Evolutionary conservation across 2,113 vertebrate genomes (phyloP).

Genomic region (Zapus hudsonius): DNA sequence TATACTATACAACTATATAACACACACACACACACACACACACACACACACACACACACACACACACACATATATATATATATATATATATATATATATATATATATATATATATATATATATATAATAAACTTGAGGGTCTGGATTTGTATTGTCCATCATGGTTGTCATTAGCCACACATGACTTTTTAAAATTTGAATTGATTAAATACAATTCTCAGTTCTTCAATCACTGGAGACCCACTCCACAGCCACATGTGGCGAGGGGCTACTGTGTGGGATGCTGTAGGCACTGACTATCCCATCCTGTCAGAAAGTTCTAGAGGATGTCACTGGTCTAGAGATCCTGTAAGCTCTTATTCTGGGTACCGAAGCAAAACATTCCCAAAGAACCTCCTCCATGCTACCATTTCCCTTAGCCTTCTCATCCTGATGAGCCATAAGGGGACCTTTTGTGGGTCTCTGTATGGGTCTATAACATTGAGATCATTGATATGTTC

Average conservation of each 20-base stretch:
- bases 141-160: background rate
- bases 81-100: no score
- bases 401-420: background rate
- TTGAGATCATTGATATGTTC: background rate
- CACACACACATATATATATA: no score
- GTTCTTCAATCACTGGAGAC: background rate
- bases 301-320: background rate
- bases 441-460: background rate
- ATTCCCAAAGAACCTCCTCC: background rate
- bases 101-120: no score
- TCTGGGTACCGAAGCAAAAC: background rate
- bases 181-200: background rate
- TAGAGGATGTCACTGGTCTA: background rate
- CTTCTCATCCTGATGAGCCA: background rate
- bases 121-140: background rate
- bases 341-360: background rate
- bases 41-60: no score
- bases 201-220: slow-evolving; percentile 1
- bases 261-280: background rate
- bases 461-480: background rate
- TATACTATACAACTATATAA: no score
- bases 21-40: no score
- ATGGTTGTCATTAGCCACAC: background rate
- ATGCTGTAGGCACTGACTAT: background rate
- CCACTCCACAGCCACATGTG: background rate